Conservation (phyloP, 2,888 invertebrate genomes). For the Entomobrya proxima region DNA sequence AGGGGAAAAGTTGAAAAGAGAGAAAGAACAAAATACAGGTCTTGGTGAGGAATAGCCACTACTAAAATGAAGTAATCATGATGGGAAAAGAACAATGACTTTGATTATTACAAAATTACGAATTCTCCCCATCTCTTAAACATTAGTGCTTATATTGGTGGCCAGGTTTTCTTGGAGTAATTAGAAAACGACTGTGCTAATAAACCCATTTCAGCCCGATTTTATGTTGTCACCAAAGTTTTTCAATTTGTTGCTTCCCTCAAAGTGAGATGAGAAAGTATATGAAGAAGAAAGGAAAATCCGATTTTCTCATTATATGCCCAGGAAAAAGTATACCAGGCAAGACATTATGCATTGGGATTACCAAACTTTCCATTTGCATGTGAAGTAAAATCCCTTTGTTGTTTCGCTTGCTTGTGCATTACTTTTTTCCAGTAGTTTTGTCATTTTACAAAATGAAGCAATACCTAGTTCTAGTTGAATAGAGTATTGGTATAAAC, state of each 20-base stretch:
- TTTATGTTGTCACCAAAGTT: not conserved
- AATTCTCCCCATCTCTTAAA: no score
- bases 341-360: not conserved
- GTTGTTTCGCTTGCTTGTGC: not conserved
- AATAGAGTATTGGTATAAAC: no score
- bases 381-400: not conserved
- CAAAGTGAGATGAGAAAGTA: not conserved
- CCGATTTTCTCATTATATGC: not conserved
- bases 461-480: no score
- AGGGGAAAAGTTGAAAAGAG: no score
- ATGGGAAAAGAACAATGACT: no score
- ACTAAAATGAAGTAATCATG: no score
- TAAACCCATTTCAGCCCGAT: not conserved
- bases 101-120: no score
- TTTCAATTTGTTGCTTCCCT: constrained; percentile 2
- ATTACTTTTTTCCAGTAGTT: not conserved
- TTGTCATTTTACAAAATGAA: no score
- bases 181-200: not conserved
- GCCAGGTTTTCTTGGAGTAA: not conserved
- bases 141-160: no score
- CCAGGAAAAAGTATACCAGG: not conserved
- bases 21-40: no score
- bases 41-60: no score
- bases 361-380: not conserved
- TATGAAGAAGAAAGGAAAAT: not conserved